A percentile compares a stretch with the other conserved stretches of the same genome.
phyloP scores from a whole-genome alignment of 1,140 invertebrate genomes.

The Ceratitis capitata region DNA sequence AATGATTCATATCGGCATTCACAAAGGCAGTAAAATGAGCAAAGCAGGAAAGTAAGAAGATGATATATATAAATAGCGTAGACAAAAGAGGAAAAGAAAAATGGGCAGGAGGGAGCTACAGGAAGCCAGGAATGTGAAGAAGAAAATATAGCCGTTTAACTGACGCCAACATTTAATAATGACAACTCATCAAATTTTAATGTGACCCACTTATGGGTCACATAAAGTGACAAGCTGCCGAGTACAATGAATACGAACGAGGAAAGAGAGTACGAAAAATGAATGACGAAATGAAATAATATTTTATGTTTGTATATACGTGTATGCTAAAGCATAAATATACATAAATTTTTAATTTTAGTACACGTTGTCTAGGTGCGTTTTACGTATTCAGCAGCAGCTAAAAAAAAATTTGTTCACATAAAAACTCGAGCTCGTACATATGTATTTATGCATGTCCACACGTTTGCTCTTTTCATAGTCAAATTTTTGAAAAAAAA shows the following conservation, averaged over 20 bases:
- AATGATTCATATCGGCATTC: neutral
- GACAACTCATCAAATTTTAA: neutral
- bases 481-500: too few species aligned
- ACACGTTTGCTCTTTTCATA: neutral
- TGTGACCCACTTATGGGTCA: conserved; percentile 20
- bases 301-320: too few species aligned
- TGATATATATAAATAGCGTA: too few species aligned
- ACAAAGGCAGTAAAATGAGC: neutral
- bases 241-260: neutral
- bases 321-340: neutral
- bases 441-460: neutral
- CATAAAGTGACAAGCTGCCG: neutral
- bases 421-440: too few species aligned
- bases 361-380: neutral
- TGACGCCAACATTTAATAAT: neutral
- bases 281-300: neutral
- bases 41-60: neutral
- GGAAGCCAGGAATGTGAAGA: neutral
- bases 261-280: neutral
- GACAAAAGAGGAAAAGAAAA: neutral
- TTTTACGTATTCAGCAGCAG: neutral
- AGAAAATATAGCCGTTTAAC: neutral
- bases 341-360: neutral
- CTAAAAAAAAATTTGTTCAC: too few species aligned
- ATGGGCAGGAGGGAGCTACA: neutral